Base-by-base conservation (phyloP, 1,140 invertebrate species). In the Drosophila parvula region DNA sequence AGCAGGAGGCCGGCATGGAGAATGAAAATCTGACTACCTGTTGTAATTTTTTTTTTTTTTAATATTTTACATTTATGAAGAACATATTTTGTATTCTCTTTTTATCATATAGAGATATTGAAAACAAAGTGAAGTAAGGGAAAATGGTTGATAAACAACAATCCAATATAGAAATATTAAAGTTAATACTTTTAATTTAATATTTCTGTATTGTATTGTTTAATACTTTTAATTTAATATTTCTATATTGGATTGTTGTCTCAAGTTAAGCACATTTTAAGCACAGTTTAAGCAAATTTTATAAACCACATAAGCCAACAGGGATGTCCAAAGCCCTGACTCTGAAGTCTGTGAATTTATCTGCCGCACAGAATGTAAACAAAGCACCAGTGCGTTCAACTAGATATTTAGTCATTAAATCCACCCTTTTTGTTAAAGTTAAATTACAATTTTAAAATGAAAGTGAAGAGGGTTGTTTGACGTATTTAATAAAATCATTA, bases 21-120 rank as follows among this genome's bases (percentile, higher is more conserved):
- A 36, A 32, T 67, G n/a, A 16, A 61, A 41, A 34, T 12, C 3
- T 3, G 8, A 18, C 14, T 68, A 67, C 61, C 44, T 40, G 4
- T 27, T 40, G 12, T 9, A 30, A 6, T 9, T 30, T 4, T 3
- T 27, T 9, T 22, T 9, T 22, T 28, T 28, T 14, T 32, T 28
- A n/a, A n/a, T n/a, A n/a, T 0, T 18, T 12, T 12, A 11, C 0
- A 7, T 32, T 32, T 0, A 16, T 16, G n/a, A 50, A 30, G 16
- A 6, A 6, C 2, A 30, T 9, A 16, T 28, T 30, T 5, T 22
- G 22, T 22, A n/a, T 48, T 5, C n/a, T 10, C 6, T 18, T 4
- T 9, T n/a, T 0, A 9, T 3, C 6, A 28, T 28, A 10, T n/a
- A 0, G 7, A 27, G 9, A 28, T 28, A 10, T n/a, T 5, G 7